Evolutionary conservation across 1,140 invertebrate species (phyloP).

Genomic region (Bombus vancouverensis): DNA sequence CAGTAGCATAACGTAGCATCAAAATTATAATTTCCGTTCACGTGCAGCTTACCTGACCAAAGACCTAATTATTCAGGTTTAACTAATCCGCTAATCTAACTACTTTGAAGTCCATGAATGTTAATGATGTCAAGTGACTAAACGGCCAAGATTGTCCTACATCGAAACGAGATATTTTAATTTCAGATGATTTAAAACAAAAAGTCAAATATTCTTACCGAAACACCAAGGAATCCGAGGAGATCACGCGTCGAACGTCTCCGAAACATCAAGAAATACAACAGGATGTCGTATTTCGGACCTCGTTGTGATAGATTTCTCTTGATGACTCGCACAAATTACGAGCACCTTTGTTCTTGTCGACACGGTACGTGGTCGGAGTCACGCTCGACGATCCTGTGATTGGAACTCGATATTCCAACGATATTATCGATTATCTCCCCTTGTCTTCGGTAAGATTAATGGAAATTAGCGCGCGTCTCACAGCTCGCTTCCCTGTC

Average conservation of each 20-base stretch:
- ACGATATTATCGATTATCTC: conserved; percentile 52
- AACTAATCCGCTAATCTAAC: too few species aligned
- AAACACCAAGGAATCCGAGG: too few species aligned
- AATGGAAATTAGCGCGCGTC: conserved; percentile 42
- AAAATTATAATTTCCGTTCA: neutral
- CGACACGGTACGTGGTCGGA: conserved; percentile 7
- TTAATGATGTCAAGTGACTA: too few species aligned
- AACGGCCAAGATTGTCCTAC: too few species aligned
- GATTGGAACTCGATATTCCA: conserved; percentile 49
- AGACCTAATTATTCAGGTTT: neutral
- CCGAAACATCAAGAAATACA: neutral
- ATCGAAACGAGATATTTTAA: too few species aligned
- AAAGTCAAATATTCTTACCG: too few species aligned
- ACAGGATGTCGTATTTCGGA: neutral
- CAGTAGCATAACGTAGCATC: neutral
- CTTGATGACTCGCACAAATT: conserved; percentile 25
- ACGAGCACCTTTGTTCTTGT: conserved; percentile 42
- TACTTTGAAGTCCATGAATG: too few species aligned
- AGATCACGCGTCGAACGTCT: neutral
- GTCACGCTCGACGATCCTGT: conserved; percentile 14
- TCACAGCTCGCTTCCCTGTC: neutral
- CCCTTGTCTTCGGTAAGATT: conserved; percentile 41
- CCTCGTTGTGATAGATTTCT: neutral
- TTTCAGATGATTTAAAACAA: too few species aligned
- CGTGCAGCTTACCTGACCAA: neutral